Percentiles rank a stretch among this genome's conserved stretches.
phyloP scores from a whole-genome alignment of 2,113 vertebrate genomes.

The Tetrao urogallus region DNA sequence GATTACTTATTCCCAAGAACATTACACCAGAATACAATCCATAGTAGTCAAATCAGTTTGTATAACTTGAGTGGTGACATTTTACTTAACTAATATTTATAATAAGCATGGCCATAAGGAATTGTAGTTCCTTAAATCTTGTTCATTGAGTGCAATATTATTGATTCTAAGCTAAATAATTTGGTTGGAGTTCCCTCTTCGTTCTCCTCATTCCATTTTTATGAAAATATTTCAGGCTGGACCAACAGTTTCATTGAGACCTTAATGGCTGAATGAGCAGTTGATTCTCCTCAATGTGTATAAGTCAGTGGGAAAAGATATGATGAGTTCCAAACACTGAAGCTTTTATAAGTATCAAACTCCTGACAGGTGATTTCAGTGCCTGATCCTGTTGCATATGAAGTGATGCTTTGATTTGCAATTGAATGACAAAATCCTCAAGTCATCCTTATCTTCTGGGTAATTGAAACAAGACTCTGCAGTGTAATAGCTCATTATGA shows the following conservation, averaged over 20 bases:
- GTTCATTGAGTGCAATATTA: neutral
- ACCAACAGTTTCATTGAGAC: neutral
- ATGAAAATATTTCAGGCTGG: neutral
- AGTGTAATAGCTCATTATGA: constrained; percentile 43
- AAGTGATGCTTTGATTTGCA: constrained; percentile 68
- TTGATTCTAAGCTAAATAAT: neutral
- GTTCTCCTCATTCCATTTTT: neutral
- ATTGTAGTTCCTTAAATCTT: neutral
- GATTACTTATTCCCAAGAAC: neutral
- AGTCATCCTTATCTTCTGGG: constrained; percentile 52
- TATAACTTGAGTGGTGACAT: neutral
- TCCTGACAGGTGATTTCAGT: constrained; percentile 37
- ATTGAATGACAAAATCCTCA: constrained; percentile 59
- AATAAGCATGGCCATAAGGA: neutral
- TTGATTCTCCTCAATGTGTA: neutral
- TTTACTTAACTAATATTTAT: neutral
- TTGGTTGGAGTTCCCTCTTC: neutral
- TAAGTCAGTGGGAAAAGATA: neutral
- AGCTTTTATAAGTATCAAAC: constrained; percentile 29
- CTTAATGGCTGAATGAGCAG: neutral
- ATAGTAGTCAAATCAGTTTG: neutral
- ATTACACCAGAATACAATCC: neutral
- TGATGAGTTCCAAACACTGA: constrained; percentile 14
- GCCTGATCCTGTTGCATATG: constrained; percentile 31
- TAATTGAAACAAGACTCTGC: constrained; percentile 37